Evolutionary conservation across 2,113 vertebrate genomes (phyloP).

Genomic region (Poicephalus gulielmi): DNA sequence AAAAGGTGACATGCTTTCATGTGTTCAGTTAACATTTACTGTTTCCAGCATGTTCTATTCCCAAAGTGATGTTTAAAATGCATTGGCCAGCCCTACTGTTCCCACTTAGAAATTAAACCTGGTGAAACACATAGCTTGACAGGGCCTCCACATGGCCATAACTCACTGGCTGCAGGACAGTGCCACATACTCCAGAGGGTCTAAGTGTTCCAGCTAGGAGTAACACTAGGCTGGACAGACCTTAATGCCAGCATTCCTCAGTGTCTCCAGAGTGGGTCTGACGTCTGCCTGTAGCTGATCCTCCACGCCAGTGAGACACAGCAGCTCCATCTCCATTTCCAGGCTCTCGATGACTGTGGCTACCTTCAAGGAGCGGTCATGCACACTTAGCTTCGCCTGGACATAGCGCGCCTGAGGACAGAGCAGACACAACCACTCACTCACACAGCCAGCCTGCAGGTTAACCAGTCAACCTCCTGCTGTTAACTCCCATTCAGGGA

Average conservation of each 20-base stretch:
- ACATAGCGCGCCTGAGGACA: conserved; percentile 86
- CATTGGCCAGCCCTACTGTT: background rate
- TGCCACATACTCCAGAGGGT: background rate
- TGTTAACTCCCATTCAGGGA: background rate
- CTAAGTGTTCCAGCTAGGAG: background rate
- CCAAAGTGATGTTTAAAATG: background rate
- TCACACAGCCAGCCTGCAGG: background rate
- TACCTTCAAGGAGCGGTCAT: conserved; percentile 95
- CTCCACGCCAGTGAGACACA: conserved; percentile 94
- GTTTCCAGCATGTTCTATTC: background rate
- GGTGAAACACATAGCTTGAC: background rate
- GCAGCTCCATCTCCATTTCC: conserved; percentile 98
- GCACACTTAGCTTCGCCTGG: conserved; percentile 95
- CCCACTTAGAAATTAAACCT: background rate
- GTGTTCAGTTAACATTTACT: background rate
- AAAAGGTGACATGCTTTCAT: background rate
- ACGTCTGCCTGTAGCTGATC: conserved; percentile 95
- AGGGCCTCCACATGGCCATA: accelerated
- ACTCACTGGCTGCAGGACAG: background rate
- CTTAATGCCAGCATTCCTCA: conserved; percentile 97
- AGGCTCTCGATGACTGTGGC: conserved; percentile 96
- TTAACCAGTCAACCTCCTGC: background rate
- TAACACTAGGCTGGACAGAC: conserved; percentile 41
- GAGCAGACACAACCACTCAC: conserved; percentile 14
- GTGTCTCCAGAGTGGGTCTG: conserved; percentile 92